Conservation (phyloP, 2,113 vertebrate species). For the Dicerorhinus sumatrensis region DNA sequence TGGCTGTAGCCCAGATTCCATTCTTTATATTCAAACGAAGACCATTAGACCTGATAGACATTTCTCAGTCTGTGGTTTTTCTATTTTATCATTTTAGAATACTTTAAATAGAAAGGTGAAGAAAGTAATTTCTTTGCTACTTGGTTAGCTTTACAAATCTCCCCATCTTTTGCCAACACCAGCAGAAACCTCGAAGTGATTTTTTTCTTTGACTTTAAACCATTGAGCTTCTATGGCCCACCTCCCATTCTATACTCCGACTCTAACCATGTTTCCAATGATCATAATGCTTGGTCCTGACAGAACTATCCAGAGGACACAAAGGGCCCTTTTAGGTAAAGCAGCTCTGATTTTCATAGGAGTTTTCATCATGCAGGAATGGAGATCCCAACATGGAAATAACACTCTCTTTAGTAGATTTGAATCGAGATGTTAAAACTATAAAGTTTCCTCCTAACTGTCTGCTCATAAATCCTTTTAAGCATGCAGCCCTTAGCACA, state of each 20-base stretch:
- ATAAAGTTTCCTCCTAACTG: conserved; percentile 65
- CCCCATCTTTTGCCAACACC: background rate
- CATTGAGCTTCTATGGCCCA: background rate
- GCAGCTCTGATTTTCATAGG: background rate
- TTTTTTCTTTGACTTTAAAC: background rate
- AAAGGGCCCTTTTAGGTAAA: conserved; percentile 44
- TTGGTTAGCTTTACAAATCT: background rate
- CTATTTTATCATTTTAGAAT: conserved; percentile 40
- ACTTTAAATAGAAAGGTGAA: background rate
- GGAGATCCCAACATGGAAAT: conserved; percentile 55
- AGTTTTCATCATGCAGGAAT: conserved; percentile 43
- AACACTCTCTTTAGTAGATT: conserved; percentile 62
- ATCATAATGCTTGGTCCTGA: background rate
- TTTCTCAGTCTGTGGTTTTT: background rate
- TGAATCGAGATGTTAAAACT: conserved; percentile 66
- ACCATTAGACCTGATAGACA: background rate
- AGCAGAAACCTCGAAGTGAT: background rate
- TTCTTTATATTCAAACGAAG: conserved; percentile 47
- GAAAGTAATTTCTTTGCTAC: background rate
- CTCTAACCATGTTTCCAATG: background rate
- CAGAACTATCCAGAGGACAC: background rate
- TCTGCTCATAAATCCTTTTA: conserved; percentile 83
- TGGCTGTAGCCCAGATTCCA: background rate
- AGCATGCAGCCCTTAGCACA: conserved; percentile 74
- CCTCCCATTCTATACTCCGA: background rate